Evolutionary conservation across 2,113 vertebrate species (phyloP).

Genomic region (Hippolais icterina): DNA sequence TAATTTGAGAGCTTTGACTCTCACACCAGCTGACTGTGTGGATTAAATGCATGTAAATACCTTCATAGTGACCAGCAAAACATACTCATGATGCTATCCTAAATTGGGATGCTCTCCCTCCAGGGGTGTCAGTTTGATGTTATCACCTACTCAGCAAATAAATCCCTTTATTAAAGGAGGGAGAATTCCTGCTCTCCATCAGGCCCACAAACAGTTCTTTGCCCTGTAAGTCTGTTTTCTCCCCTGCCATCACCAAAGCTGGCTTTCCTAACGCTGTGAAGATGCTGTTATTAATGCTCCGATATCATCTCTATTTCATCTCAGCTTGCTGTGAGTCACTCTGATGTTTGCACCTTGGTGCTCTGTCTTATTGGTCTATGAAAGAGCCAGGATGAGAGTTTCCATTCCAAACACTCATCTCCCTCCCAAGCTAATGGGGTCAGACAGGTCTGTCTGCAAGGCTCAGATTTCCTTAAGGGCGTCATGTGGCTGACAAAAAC

Average conservation of each 20-base stretch:
- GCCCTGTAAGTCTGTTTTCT: background rate
- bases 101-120: conserved; percentile 32
- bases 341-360: background rate
- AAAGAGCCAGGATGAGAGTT: background rate
- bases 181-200: background rate
- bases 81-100: background rate
- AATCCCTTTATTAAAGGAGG: background rate
- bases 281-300: background rate
- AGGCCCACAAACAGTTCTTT: background rate
- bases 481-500: background rate
- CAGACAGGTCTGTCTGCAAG: conserved; percentile 32
- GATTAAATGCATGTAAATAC: conserved; percentile 60
- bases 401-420: conserved; percentile 26
- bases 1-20: conserved; percentile 66
- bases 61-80: conserved; percentile 47
- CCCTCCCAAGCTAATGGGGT: conserved; percentile 12
- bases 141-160: conserved; percentile 36
- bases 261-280: background rate
- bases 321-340: conserved; percentile 14
- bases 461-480: background rate
- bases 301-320: conserved; percentile 1
- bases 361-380: background rate
- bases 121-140: conserved; percentile 11
- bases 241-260: background rate
- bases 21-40: conserved; percentile 45